A percentile compares a stretch with the other conserved stretches of the same genome.
Evolutionary conservation across 2,888 invertebrate genomes (phyloP).

Genomic region (Mactromeris polynyma): DNA sequence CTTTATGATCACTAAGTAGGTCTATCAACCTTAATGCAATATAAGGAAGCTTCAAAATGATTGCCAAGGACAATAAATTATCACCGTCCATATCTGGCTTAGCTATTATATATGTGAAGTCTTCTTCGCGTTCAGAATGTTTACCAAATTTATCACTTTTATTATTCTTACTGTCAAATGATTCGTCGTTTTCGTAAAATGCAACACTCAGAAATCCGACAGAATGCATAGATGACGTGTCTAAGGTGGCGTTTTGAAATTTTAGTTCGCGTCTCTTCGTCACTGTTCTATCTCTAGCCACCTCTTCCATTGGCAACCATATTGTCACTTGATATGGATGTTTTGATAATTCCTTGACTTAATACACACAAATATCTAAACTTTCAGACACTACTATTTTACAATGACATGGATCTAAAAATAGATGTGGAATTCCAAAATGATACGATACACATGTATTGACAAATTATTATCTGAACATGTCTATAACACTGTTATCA

Average conservation of each 20-base stretch:
- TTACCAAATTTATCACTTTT: background rate
- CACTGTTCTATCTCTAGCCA: background rate
- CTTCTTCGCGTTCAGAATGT: background rate
- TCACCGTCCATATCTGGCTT: constrained; percentile 47
- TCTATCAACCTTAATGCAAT: constrained; percentile 37
- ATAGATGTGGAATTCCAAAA: background rate
- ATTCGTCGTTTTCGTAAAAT: background rate
- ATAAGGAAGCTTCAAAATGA: constrained; percentile 27
- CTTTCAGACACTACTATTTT: too few relatives aligned
- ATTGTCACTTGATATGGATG: background rate
- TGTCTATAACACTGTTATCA: background rate
- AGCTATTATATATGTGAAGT: constrained; percentile 13
- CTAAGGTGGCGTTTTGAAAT: background rate
- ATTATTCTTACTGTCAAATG: background rate
- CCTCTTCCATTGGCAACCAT: background rate
- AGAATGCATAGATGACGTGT: background rate
- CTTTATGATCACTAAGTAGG: constrained; percentile 91
- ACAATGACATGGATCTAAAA: background rate
- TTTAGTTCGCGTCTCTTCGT: background rate
- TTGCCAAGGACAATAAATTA: constrained; percentile 35
- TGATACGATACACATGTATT: background rate
- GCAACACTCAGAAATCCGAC: background rate
- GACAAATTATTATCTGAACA: background rate
- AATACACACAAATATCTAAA: background rate
- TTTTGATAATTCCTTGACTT: background rate